Conservation (phyloP, 1,140 invertebrate species). For the Bombus turneri region DNA sequence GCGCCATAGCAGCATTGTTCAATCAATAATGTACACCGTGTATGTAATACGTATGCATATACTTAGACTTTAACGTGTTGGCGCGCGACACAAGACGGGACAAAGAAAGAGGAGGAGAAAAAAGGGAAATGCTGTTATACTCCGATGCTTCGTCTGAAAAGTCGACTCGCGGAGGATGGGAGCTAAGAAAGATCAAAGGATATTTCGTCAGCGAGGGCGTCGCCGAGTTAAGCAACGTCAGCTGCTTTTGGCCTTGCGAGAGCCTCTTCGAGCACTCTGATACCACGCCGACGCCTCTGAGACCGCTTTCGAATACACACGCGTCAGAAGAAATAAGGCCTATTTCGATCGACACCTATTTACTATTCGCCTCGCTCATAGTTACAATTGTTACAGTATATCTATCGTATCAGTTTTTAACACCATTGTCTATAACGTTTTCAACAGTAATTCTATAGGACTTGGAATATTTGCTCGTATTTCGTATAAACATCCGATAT, state of each 20-base stretch:
- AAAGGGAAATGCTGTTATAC: conserved; percentile 48
- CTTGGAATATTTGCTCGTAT: too few relatives aligned
- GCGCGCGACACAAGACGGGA: conserved; percentile 19
- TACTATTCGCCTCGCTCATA: not conserved
- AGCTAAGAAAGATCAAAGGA: conserved; percentile 68
- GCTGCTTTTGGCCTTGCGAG: conserved; percentile 57
- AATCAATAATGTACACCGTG: conserved; percentile 72
- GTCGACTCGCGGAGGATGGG: conserved; percentile 43
- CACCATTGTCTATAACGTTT: too few relatives aligned
- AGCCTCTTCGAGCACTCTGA: conserved; percentile 54
- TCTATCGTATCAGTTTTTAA: not conserved
- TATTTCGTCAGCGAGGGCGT: conserved; percentile 61
- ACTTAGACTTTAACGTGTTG: conserved; percentile 53
- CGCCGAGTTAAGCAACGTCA: conserved; percentile 70
- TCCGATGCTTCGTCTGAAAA: conserved; percentile 34
- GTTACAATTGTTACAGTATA: too few relatives aligned
- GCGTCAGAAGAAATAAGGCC: conserved; percentile 24
- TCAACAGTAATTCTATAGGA: too few relatives aligned
- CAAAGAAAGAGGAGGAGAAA: conserved; percentile 39
- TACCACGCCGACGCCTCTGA: conserved; percentile 51
- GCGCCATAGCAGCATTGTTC: conserved; percentile 63
- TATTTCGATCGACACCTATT: conserved; percentile 8
- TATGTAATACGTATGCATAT: conserved; percentile 62
- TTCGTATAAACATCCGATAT: not conserved
- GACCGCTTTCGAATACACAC: conserved; percentile 25